Base-by-base conservation (phyloP, 2,888 invertebrate genomes). In the Melanophora roralis region DNA sequence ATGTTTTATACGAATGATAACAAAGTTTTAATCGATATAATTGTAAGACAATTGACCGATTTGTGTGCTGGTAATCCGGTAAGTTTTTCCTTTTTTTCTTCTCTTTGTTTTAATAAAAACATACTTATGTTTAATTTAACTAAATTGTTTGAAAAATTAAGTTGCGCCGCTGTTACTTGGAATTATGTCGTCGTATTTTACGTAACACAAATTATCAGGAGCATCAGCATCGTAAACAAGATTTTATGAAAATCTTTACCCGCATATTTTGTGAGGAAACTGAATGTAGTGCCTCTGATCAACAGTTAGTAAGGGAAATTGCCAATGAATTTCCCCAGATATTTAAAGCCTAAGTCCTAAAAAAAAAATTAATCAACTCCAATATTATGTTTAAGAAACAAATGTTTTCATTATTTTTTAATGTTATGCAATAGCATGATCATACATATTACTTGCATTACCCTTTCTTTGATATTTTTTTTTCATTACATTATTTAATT, bases 1-100 rank as follows among this genome's bases (percentile, higher is more conserved):
- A 92, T 98, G 81, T 96, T 98, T 90, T 98, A 98, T 89, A 97
- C 97, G 0, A 98, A 98, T 87, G 98, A 98, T 88, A 94, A 96
- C 47, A 96, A 96, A 90, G 98, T 98, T 49, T 92, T 98, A 75
- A 94, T 98, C 81, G 98, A 98, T 88, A 98, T 98, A 86, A 94
- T 98, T 68, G 94, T 97, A 62, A 92, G 98, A 59, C 97, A 97
- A 89, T 92, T 98, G 27, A 94, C 96, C 2, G 98, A 98, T 90
- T 92, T 98, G 80, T 95, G 96, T 49, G 93, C 97, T 5, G 97
- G 96, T 27, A 97, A 98, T 88, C 91, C 92, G 91, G 96, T 96
- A 90, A 89, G 84, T 84, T 21, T 51, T 12, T 23, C 36, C 53
- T 12, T 51, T 0, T 21, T 4, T 27, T 23, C 21, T 21, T 34